Conservation (phyloP, 2,797 vertebrate genomes). For the Dermochelys coriacea region DNA sequence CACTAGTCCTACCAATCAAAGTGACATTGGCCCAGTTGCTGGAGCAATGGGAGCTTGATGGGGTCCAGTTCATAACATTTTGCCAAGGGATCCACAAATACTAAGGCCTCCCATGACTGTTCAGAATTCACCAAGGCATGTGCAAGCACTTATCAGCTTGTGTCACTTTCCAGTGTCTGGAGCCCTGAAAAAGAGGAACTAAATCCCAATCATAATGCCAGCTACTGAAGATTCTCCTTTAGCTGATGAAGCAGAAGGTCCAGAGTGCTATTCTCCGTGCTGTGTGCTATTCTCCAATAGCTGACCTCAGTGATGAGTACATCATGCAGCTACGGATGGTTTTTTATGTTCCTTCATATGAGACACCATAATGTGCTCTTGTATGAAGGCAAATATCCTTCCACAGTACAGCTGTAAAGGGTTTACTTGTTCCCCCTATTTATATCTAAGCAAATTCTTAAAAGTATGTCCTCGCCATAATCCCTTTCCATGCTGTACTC, state of each 20-base stretch:
- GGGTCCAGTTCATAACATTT: neutral
- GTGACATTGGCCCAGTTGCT: neutral
- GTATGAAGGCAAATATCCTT: neutral
- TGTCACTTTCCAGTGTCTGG: neutral
- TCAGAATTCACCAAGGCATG: neutral
- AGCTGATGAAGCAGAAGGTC: neutral
- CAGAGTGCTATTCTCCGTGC: neutral
- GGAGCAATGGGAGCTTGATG: neutral
- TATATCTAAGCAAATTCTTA: neutral
- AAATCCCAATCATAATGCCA: neutral
- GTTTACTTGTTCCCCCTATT: neutral
- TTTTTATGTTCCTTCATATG: neutral
- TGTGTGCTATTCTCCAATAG: neutral
- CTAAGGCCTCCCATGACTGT: neutral
- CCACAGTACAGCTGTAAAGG: neutral
- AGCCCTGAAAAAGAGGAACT: neutral
- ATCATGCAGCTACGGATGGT: neutral
- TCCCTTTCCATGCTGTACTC: slow-evolving; percentile 15
- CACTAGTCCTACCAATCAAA: neutral
- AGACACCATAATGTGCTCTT: fast-evolving
- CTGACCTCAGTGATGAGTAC: neutral
- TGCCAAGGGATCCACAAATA: neutral
- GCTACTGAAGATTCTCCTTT: neutral
- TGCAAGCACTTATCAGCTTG: neutral
- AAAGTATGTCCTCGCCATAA: neutral